Percentiles rank a stretch among this genome's conserved stretches.
Evolutionary conservation across 2,113 vertebrate genomes (phyloP).

Genomic region (Cygnus buccinator): DNA sequence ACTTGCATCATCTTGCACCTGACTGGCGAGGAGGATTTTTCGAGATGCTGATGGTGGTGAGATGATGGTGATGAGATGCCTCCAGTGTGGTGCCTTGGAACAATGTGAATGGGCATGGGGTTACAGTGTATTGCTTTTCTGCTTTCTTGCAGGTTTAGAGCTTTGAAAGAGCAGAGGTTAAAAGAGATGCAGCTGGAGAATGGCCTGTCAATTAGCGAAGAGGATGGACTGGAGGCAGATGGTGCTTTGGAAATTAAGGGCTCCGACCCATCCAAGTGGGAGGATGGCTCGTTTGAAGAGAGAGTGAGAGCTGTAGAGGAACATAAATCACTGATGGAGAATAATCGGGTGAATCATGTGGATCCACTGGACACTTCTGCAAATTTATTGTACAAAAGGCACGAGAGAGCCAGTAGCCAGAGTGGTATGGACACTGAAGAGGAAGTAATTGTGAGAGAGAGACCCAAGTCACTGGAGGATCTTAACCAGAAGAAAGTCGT

Average conservation of each 20-base stretch:
- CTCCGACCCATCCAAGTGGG: constrained; percentile 86
- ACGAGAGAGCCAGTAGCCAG: constrained; percentile 74
- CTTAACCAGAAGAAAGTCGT: constrained; percentile 88
- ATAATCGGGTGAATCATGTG: constrained; percentile 46
- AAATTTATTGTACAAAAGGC: constrained; percentile 37
- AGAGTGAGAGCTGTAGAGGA: constrained; percentile 77
- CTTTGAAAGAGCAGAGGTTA: constrained; percentile 79
- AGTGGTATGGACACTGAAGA: constrained; percentile 66
- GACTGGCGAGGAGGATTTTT: neutral
- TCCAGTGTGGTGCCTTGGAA: neutral
- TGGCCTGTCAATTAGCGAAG: constrained; percentile 62
- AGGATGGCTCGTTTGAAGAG: constrained; percentile 81
- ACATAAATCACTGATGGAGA: constrained; percentile 63
- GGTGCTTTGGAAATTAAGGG: constrained; percentile 76
- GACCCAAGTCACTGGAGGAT: constrained; percentile 85
- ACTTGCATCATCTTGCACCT: accelerated
- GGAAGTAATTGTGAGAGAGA: constrained; percentile 83
- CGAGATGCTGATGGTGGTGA: neutral
- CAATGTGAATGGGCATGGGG: accelerated
- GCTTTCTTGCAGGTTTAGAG: constrained; percentile 79
- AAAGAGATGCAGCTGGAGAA: constrained; percentile 79
- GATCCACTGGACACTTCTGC: constrained; percentile 50
- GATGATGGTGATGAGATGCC: neutral
- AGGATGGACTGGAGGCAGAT: constrained; percentile 60
- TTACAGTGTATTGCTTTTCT: neutral